Evolutionary conservation across 2,113 vertebrate genomes (phyloP).

Genomic region (Silurus glanis): DNA sequence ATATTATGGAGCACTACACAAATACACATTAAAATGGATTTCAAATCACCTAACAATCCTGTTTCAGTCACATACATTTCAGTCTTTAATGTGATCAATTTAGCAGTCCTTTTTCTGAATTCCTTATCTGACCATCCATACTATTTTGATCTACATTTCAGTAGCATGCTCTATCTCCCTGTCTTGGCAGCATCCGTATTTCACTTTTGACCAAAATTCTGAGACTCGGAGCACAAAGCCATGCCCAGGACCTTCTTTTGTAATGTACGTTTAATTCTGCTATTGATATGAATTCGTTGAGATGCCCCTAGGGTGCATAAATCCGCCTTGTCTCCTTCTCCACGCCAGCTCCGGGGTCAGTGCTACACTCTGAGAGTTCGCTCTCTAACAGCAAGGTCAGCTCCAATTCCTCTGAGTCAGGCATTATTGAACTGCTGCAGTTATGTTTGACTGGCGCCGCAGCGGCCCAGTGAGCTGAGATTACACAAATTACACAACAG

Average conservation of each 20-base stretch:
- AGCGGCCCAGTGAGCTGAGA: constrained; percentile 3
- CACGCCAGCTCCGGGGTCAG: neutral
- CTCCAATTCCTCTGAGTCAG: constrained; percentile 38
- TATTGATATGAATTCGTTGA: constrained; percentile 11
- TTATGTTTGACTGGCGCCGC: constrained; percentile 5
- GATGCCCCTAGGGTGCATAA: neutral
- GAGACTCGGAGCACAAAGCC: neutral
- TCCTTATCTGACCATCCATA: neutral
- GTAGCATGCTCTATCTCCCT: neutral
- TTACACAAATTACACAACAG: constrained; percentile 34
- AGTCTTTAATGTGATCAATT: neutral
- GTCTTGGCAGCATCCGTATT: neutral
- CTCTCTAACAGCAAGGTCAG: constrained; percentile 40
- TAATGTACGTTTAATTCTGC: neutral
- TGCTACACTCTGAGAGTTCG: neutral
- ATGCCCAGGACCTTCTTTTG: neutral
- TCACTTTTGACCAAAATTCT: neutral
- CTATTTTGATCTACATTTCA: neutral
- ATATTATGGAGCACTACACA: neutral
- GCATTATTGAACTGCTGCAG: constrained; percentile 19
- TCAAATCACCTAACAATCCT: neutral
- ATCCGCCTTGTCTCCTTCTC: neutral
- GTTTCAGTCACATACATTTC: neutral
- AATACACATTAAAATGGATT: neutral
- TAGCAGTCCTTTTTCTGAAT: neutral